Evolutionary conservation across 2,888 invertebrate species (phyloP), one percentile per base, ranked within the genome.

Genomic region (Spodoptera littoralis): DNA sequence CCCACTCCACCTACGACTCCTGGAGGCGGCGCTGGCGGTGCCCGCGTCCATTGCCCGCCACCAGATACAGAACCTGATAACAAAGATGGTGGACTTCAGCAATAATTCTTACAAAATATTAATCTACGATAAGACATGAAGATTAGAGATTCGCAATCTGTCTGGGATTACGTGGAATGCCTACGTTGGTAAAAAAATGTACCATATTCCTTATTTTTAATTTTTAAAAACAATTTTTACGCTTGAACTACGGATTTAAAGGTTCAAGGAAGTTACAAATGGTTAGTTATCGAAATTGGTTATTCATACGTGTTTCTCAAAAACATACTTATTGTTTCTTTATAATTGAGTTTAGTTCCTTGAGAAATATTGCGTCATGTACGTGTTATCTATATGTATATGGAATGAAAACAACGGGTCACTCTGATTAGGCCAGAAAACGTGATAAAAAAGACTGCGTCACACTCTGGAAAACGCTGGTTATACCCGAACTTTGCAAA

Each of bases 11-110:
- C 90, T 36, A 84, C 86, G n/a, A 82, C 89, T 58, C 88, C 77
- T 60, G 95, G 93, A 1, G 97, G 97, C 9, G 97, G 97, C 45
- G 96, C 96, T 0, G 96, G 95, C 0, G 97, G 97, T 76, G 97
- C 97, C 41, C 97, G 95, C 30, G 97, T 97, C 97, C 97, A 97
- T 77, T 97, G 97, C 0, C 97, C 97, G 13, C 96, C 95, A 70
- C 95, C 91, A 18, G 90, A 84, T 47, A 90, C 91, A 36, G 92
- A 82, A 2, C 93, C 93, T 92, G 84, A 12, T 27, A 27, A 45
- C 27, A 47, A 45, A 47, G 24, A 63, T 50, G 22, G 11, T 44
- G 11, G 4, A 11, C 24, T 24, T 60, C 49, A 56, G 27, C 36
- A 36, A 30, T 6, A 30, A 9, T 36, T 36, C 8, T 5, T 36